phyloP scores from a whole-genome alignment of 2,888 invertebrate genomes.

The Dicyrtomina minuta region DNA sequence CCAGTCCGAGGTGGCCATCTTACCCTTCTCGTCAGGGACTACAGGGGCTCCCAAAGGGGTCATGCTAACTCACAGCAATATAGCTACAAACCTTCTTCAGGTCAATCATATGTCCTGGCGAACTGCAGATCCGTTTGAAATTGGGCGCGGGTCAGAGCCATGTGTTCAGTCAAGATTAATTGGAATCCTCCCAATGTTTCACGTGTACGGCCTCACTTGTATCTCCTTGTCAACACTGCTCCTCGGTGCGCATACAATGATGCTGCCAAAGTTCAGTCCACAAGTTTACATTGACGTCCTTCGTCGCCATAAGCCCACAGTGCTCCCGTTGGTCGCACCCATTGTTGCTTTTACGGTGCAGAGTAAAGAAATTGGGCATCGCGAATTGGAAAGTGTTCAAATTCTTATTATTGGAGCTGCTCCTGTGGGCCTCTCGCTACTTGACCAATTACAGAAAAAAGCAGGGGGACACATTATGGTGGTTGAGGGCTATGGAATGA shows the following conservation, averaged over 20 bases:
- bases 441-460: conserved; percentile 63
- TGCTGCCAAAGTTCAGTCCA: conserved; percentile 45
- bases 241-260: conserved; percentile 40
- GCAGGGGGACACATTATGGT: conserved; percentile 44
- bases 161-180: conserved; percentile 41
- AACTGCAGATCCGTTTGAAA: conserved; percentile 24
- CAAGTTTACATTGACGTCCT: conserved; percentile 41
- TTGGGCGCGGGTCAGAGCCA: too few species aligned
- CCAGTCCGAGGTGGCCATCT: conserved; percentile 30
- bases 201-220: conserved; percentile 42
- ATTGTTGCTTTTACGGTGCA: conserved; percentile 72
- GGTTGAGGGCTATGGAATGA: conserved; percentile 66
- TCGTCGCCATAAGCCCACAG: conserved; percentile 45
- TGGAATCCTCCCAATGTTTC: conserved; percentile 51
- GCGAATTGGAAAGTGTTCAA: conserved; percentile 67
- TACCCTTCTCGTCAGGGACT: conserved; percentile 42
- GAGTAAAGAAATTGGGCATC: conserved; percentile 67
- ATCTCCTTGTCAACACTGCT: conserved; percentile 33
- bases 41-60: too few species aligned
- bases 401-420: conserved; percentile 68
- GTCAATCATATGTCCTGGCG: conserved; percentile 25
- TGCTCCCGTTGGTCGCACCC: conserved; percentile 68
- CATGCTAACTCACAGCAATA: too few species aligned
- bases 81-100: conserved; percentile 38
- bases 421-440: conserved; percentile 61